Base-by-base conservation (phyloP, 1,140 invertebrate species). In the Magallana angulata region DNA sequence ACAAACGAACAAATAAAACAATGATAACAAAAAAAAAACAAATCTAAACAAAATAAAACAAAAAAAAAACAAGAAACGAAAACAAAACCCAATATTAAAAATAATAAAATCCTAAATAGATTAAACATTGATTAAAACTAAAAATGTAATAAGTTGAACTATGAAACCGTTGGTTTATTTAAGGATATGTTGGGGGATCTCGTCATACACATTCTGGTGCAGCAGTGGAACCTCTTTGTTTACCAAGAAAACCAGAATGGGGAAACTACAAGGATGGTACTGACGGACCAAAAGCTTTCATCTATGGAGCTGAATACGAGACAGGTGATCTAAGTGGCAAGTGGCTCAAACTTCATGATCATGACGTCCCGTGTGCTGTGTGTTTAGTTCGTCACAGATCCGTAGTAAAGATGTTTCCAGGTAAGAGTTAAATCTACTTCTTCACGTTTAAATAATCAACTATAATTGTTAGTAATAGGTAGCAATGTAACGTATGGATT, bases 221-320 rank as follows among this genome's bases (percentile, higher is more conserved):
- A n/a, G 60, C 60, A 6, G 60, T 64, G 1, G 14, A 64, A n/a
- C 60, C 60, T 16, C 60, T 64, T 16, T 64, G 60, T 64, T 64
- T 64, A 64, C 60, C 76, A 30, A 36, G 76, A 5, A 14, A 80
- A 16, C 76, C 24, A 80, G 76, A 80, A 18, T 80, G 48, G 76
- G 76, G 18, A 30, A 80, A 9, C 18, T 16, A 80, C 76, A 80
- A 6, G 30, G 76, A 80, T 80, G 76, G 76, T 0, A 30, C 48
- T 36, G 76, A 80, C 24, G 30, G 30, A 48, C 0, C 18, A 1
- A 80, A 30, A 14, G 76, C 76, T 80, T 56, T 6, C 14, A 24
- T 80, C 12, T 80, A 6, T 9, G 76, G 76, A 1, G 76, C 76
- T 36, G 76, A 80, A 56, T 80, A 36, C 48, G 6, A 80, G 30